Percentiles rank a stretch among this genome's conserved stretches.
Evolutionary conservation across 2,797 vertebrate species (phyloP).

Genomic region (Hypotaenidia okinawae): DNA sequence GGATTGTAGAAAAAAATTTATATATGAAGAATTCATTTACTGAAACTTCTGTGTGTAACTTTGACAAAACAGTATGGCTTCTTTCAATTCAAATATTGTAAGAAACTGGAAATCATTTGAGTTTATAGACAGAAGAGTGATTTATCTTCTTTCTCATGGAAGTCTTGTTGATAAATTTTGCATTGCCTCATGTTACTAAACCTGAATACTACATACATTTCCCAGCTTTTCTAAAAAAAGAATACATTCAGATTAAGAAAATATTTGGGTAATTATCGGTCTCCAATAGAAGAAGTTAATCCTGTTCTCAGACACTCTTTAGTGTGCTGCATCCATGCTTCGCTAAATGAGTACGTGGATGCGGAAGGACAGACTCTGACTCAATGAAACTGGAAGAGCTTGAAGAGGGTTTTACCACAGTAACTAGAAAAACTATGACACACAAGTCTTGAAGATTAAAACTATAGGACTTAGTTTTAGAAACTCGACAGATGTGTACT

Average conservation of each 20-base stretch:
- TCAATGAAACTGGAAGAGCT: not conserved
- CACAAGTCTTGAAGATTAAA: not conserved
- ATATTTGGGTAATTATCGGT: not conserved
- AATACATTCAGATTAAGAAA: not conserved
- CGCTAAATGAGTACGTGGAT: fast-evolving
- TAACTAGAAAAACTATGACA: not conserved
- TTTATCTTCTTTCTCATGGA: not conserved
- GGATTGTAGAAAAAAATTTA: not conserved
- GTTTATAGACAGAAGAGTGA: not conserved
- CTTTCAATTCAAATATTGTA: not conserved
- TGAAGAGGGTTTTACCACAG: not conserved
- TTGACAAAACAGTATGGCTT: not conserved
- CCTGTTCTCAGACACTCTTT: not conserved
- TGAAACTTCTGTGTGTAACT: not conserved
- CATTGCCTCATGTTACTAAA: not conserved
- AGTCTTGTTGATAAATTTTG: not conserved
- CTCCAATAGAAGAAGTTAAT: not conserved
- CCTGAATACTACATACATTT: not conserved
- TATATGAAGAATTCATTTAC: not conserved
- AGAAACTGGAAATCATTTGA: not conserved
- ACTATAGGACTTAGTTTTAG: not conserved
- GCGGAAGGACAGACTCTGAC: not conserved
- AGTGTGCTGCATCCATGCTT: not conserved
- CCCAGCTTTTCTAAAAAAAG: not conserved
- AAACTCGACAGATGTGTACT: not conserved